Conservation (phyloP, 2,113 vertebrate genomes). For the Corythoichthys intestinalis region DNA sequence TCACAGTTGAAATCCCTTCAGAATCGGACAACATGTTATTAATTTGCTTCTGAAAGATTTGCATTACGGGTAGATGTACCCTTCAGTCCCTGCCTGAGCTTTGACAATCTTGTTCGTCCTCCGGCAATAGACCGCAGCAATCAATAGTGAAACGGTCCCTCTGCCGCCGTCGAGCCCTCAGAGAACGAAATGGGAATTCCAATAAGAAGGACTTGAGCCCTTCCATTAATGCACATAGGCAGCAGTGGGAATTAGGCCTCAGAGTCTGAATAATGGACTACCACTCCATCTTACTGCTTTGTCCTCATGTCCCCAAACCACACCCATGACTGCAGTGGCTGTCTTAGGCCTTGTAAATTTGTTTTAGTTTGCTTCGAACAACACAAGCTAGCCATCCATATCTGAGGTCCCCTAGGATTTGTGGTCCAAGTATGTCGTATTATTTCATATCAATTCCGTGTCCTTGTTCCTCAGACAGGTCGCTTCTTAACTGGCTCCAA, state of each 20-base stretch:
- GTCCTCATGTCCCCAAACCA: slow-evolving; percentile 12
- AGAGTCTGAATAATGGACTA: slow-evolving; percentile 55
- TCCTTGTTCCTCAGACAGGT: no score
- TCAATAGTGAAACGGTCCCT: slow-evolving; percentile 44
- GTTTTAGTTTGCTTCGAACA: no score
- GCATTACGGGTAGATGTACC: slow-evolving; percentile 15
- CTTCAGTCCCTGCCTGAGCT: slow-evolving; percentile 7
- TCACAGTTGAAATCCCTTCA: not conserved
- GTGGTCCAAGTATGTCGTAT: no score
- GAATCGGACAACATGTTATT: slow-evolving; percentile 8
- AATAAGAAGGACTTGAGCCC: slow-evolving; percentile 47
- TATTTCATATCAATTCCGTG: no score
- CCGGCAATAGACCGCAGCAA: slow-evolving; percentile 51
- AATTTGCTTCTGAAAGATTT: slow-evolving; percentile 13
- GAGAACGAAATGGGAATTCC: slow-evolving; percentile 64
- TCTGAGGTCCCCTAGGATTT: no score
- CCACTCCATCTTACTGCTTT: slow-evolving; percentile 42
- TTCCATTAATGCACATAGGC: slow-evolving; percentile 48
- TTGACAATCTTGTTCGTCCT: slow-evolving; percentile 32
- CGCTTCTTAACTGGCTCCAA: no score
- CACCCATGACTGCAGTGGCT: not conserved
- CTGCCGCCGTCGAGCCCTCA: slow-evolving; percentile 41
- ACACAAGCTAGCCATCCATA: no score
- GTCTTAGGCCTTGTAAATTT: not conserved
- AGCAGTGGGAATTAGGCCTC: slow-evolving; percentile 38